Percentiles rank a stretch among this genome's conserved stretches.
phyloP scores from a whole-genome alignment of 1,140 invertebrate species.

The Drosophila sp. region DNA sequence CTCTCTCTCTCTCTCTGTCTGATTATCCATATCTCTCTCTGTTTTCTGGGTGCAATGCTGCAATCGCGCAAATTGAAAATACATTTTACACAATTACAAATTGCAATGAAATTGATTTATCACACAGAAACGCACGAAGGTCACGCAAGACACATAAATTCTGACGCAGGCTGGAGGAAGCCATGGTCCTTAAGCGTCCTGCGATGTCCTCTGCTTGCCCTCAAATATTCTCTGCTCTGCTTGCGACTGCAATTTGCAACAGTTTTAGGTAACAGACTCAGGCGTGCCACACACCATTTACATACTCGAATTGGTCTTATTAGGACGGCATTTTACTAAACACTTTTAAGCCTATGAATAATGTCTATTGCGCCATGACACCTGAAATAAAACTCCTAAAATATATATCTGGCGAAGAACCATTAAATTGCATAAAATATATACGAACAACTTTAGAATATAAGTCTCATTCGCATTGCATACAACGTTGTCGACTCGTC shows the following conservation, averaged over 20 bases:
- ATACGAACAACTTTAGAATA: slow-evolving; percentile 55
- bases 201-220: neutral
- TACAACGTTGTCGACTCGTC: slow-evolving; percentile 31
- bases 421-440: slow-evolving; percentile 79
- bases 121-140: slow-evolving; percentile 78
- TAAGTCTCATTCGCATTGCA: slow-evolving; percentile 17
- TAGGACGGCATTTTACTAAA: slow-evolving; percentile 63
- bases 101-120: slow-evolving; percentile 83
- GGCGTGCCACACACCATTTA: slow-evolving; percentile 40
- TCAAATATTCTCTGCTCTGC: neutral
- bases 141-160: slow-evolving; percentile 80
- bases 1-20: neutral
- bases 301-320: slow-evolving; percentile 60
- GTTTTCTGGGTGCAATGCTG: slow-evolving; percentile 16
- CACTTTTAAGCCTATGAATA: slow-evolving; percentile 73
- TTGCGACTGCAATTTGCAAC: slow-evolving; percentile 59
- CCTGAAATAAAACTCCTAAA: slow-evolving; percentile 20
- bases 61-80: slow-evolving; percentile 71
- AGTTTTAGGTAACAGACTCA: slow-evolving; percentile 51
- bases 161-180: slow-evolving; percentile 44
- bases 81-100: slow-evolving; percentile 83
- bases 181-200: slow-evolving; percentile 15
- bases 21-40: neutral
- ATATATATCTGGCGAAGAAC: slow-evolving; percentile 39
- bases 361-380: slow-evolving; percentile 68